These are phyloP conservation scores for Euura saliciscinereae DNA, from an alignment of 1,140 invertebrate species.

Conservation along the genomic window DNA sequence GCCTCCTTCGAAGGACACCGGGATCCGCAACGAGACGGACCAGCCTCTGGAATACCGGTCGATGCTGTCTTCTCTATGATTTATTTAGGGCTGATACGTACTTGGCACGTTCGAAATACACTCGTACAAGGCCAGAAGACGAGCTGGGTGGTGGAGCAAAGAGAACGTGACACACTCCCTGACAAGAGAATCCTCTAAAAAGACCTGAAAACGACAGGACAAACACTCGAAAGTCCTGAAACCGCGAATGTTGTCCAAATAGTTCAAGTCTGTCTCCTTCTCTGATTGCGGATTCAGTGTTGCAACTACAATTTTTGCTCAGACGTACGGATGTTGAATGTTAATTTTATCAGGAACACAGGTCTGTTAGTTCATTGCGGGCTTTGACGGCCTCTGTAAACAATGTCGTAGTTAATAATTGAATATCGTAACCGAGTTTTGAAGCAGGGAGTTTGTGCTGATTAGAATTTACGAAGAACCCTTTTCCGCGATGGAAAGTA, in stretches of 20 bases:
- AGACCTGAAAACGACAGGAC: background rate
- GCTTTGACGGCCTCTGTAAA: background rate
- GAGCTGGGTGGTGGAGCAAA: background rate
- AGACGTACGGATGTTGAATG: background rate
- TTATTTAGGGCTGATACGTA: constrained; percentile 1
- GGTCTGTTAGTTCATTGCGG: background rate
- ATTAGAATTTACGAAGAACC: background rate
- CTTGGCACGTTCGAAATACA: constrained; percentile 7
- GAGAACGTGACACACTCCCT: background rate
- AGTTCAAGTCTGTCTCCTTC: too few species aligned
- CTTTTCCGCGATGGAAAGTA: too few species aligned
- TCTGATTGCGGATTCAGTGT: background rate
- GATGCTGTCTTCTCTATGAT: background rate
- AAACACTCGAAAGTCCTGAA: background rate
- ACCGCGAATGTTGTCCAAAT: background rate
- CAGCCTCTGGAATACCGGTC: background rate
- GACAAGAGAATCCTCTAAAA: background rate
- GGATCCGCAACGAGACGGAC: background rate
- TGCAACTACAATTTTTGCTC: background rate
- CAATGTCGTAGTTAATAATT: background rate
- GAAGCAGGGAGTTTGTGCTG: background rate
- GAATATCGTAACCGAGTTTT: background rate
- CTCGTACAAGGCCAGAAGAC: background rate
- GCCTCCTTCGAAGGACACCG: background rate
- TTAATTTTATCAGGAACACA: background rate